A percentile compares a stretch with the other conserved stretches of the same genome.
phyloP scores from a whole-genome alignment of 1,140 invertebrate genomes.

The Whitmania pigra region DNA sequence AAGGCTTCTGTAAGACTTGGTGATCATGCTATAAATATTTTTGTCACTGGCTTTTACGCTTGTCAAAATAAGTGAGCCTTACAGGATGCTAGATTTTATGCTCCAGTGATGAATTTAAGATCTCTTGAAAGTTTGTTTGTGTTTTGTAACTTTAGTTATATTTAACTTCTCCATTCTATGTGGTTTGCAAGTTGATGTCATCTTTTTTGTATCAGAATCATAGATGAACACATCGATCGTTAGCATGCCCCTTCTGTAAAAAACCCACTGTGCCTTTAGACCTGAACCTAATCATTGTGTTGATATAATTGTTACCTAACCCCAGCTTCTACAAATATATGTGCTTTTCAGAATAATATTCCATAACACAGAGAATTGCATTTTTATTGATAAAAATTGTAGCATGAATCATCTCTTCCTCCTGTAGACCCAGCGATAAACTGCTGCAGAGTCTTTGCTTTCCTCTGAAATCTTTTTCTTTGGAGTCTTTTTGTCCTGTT shows the following conservation, averaged over 20 bases:
- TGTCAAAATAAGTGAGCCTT: no score
- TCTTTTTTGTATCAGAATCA: background rate
- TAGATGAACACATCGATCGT: background rate
- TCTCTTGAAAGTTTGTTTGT: background rate
- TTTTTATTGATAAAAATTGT: background rate
- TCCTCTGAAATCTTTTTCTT: slow-evolving; percentile 53
- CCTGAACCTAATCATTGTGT: no score
- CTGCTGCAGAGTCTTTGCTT: slow-evolving; percentile 57
- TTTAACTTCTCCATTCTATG: background rate
- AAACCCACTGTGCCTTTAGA: no score
- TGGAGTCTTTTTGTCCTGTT: slow-evolving; percentile 49
- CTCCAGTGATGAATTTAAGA: background rate
- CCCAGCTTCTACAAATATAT: no score
- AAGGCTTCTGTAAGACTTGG: no score
- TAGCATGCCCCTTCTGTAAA: no score
- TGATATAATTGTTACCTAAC: no score
- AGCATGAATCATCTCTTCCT: slow-evolving; percentile 55
- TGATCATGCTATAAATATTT: no score
- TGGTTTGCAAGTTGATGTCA: background rate
- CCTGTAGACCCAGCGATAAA: slow-evolving; percentile 73
- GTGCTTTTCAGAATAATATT: no score
- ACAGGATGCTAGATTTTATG: background rate
- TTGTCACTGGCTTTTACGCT: no score
- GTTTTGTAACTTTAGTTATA: background rate
- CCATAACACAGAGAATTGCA: background rate